Evolutionary conservation across 2,888 invertebrate species (phyloP), one percentile per base, ranked within the genome.

Genomic region (Tachystola acroxantha): DNA sequence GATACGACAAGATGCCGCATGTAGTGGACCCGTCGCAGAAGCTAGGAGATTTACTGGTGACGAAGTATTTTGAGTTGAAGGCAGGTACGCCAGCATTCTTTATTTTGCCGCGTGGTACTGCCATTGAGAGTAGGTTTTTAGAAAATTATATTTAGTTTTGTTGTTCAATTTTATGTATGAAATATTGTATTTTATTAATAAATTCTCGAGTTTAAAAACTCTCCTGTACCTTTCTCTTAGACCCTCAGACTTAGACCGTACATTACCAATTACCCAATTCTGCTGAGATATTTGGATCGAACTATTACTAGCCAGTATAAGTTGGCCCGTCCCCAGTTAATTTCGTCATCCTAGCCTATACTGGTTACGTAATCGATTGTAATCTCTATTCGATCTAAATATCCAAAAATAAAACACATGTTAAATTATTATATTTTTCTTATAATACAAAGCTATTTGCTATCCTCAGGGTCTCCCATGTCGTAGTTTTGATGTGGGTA

Each of bases 61-160:
- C 84, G 34, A 85, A 91, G 53, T 88, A 88, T 89, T 91, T 89
- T 62, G 72, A 89, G 32, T 67, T 93, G 11, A 88, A 86, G 55
- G 89, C 88, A 1, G 93, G 93, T 0, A 91, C 91, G 0, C 93
- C 93, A 0, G 87, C 89, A 1, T 93, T 93, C 57, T 84, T 91
- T 29, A 62, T 93, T 29, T 56, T 93, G 32, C 88, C 90, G 0
- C 80, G 86, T 24, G 88, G 88, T 5, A 91, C 90, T 56, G 60
- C 64, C 35, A 75, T 88, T 10, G 92, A 93, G 56, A 82, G 81
- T 37, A 69, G 66, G 39, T 91, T 91, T 70, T 71, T 92, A 45
- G 72, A 85, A 27, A 85, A 80, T 53, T 90, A 87, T 65, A 56
- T 75, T 36, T 77, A 60, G 46, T 36, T 32, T 16, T 16, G 16